Base-by-base conservation (phyloP, 2,888 invertebrate genomes). In the Troides aeacus region DNA sequence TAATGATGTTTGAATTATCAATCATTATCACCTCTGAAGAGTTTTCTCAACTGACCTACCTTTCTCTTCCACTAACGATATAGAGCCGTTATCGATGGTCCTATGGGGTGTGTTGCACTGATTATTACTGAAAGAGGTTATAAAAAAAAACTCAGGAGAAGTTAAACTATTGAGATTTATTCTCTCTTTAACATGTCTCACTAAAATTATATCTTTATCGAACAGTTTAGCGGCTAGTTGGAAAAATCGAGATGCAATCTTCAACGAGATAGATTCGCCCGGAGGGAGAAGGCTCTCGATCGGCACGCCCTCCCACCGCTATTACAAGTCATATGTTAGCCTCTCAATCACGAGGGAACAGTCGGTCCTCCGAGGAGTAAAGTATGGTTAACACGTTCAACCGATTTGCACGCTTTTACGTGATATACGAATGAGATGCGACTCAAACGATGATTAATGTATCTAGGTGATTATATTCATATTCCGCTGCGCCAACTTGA, bases 331-430 rank as follows among this genome's bases (percentile, higher is more conserved):
- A 68, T 68, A 63, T 23, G 59, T 60, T 68, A 70, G 70, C 74
- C 75, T 73, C 73, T 73, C 70, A 71, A 74, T 75, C 72, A 70
- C 72, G 67, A 69, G 70, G 71, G 71, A 68, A 72, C 76, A 75
- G 77, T 84, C 84, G 84, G 83, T 76, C 64, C 66, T 72, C 74
- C 69, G 69, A 67, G 66, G 70, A 74, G 79, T 81, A 80, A 83
- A 81, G 64, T 72, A 77, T 72, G 75, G 75, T 78, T 76, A 74
- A 80, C 83, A 79, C 79, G 78, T 85, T 85, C 81, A 84, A 78
- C 77, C 77, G 81, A 85, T 85, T 84, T 83, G 81, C 80, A 78
- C 76, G 82, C 82, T 75, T 69, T 73, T 15, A 46, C 75, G 74
- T 77, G 76, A 79, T 75, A 76, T 70, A 67, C 67, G 56, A 60